Base-by-base conservation (phyloP, 2,888 invertebrate species). In the Hololepta plana region DNA sequence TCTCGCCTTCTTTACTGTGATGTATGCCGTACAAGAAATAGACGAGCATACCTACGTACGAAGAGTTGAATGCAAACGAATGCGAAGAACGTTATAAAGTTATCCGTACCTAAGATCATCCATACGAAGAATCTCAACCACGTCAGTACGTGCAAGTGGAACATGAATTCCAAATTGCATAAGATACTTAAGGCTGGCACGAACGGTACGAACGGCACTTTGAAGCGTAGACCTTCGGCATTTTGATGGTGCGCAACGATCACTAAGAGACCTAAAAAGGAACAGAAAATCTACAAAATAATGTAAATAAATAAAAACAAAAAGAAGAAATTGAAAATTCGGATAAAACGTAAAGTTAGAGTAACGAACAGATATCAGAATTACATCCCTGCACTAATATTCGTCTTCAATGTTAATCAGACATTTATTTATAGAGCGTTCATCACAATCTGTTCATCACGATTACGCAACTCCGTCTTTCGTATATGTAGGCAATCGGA, bases 11-110 rank as follows among this genome's bases (percentile, higher is more conserved):
- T 49, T 79, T 79, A 51, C 84, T 85, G 49, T 84, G 75, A 45
- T 80, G 76, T 32, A 85, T 80, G 3, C 84, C 84, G 48, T 85
- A 84, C 2, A 80, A 55, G 53, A 84, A 82, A 49, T 85, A 85
- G 4, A 84, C 67, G 13, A 81, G 55, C 48, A 84, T 60, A 25
- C 82, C 82, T 82, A 56, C 9, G 61, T 50, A n/a, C n/a, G n/a
- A 36, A 27, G 28, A 32, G n/a, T n/a, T n/a, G n/a, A n/a, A n/a
- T n/a, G n/a, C n/a, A n/a, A n/a, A n/a, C n/a, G n/a, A n/a, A n/a
- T 22, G 14, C 35, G 23, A 35, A 17, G 30, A 32, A 17, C 19
- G 10, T 26, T 11, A 21, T 25, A 10, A 6, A 25, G 28, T 19
- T 27, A 20, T 16, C 34, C 60, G 57, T 52, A 70, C 85, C 85